Evolutionary conservation across 2,113 vertebrate genomes (phyloP).

Genomic region (Dermatemys mawii): DNA sequence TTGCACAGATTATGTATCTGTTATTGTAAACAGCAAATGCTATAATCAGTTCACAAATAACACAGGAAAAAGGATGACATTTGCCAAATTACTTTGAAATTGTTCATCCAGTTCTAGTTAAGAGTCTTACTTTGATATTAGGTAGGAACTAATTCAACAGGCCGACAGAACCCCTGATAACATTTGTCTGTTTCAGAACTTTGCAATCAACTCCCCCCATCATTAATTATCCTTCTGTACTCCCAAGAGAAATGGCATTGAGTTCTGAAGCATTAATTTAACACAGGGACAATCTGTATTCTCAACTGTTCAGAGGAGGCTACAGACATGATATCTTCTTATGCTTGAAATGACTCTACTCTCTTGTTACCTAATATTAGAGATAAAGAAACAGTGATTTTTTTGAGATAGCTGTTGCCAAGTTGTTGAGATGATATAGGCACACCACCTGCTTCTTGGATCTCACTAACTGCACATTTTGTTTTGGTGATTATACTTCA

Average conservation of each 20-base stretch:
- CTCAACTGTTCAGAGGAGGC: constrained; percentile 12
- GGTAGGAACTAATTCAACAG: constrained; percentile 43
- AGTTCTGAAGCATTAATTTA: constrained; percentile 31
- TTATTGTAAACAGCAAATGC: neutral
- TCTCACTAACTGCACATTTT: constrained; percentile 57
- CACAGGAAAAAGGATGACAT: neutral
- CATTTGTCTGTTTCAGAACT: constrained; percentile 37
- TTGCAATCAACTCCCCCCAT: constrained; percentile 24
- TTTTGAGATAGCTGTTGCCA: constrained; percentile 36
- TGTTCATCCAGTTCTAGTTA: constrained; percentile 2
- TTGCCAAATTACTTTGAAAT: neutral
- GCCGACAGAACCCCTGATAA: constrained; percentile 2
- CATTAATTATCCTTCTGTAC: constrained; percentile 11
- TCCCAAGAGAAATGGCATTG: neutral
- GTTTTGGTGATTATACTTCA: constrained; percentile 45
- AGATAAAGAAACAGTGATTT: neutral
- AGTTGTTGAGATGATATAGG: constrained; percentile 17
- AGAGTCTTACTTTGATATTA: neutral
- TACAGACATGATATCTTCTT: neutral
- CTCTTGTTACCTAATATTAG: neutral
- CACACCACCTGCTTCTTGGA: constrained; percentile 66
- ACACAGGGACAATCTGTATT: constrained; percentile 8
- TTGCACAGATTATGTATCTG: neutral
- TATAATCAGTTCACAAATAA: neutral
- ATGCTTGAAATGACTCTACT: neutral